Evolutionary conservation across 2,113 vertebrate species (phyloP).

Genomic region (Psilopsiagon aurifrons): DNA sequence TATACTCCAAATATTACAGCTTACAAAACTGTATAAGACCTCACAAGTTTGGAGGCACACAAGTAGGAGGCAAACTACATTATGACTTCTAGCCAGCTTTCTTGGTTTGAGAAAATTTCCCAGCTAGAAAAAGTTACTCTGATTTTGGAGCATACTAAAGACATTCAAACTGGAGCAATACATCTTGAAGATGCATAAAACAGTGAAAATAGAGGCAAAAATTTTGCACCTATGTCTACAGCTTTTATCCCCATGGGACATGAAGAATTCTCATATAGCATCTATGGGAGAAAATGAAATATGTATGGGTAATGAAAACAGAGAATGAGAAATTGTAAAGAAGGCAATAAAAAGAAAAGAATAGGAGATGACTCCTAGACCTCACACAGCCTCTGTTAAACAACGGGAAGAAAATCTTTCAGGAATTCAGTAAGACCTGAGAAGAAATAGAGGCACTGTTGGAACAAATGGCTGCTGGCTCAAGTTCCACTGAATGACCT

Average conservation of each 20-base stretch:
- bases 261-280: neutral
- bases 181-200: neutral
- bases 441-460: conserved; percentile 55
- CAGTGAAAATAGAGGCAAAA: neutral
- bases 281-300: neutral
- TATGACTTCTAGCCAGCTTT: neutral
- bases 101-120: neutral
- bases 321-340: conserved; percentile 10
- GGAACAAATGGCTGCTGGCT: conserved; percentile 67
- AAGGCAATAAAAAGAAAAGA: conserved; percentile 47
- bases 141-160: neutral
- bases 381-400: conserved; percentile 68
- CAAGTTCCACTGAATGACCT: conserved; percentile 44
- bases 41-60: neutral
- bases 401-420: conserved; percentile 63
- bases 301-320: neutral
- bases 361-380: conserved; percentile 53
- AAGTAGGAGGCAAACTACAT: neutral
- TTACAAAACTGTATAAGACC: neutral
- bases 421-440: conserved; percentile 63
- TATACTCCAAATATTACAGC: neutral
- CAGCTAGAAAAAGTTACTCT: conserved; percentile 17
- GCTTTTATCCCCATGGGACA: neutral
- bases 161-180: neutral
- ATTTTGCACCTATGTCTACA: neutral